phyloP scores from a whole-genome alignment of 1,140 invertebrate species.

The Heliconius congener region DNA sequence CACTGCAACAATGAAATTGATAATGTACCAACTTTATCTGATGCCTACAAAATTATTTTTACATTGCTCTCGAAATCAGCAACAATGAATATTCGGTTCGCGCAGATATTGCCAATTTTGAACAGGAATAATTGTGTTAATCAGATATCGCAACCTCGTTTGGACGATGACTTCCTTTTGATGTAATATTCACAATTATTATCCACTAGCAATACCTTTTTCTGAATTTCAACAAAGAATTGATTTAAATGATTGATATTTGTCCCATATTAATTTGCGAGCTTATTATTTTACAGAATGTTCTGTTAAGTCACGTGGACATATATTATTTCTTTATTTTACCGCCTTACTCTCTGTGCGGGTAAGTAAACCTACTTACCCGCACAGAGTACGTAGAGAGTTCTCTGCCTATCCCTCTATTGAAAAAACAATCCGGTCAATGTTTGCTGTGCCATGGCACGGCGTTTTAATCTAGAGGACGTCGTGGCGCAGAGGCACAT shows the following conservation, averaged over 20 bases:
- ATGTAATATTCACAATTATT: constrained; percentile 26
- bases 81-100: constrained; percentile 27
- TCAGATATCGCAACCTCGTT: constrained; percentile 34
- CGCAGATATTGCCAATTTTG: constrained; percentile 32
- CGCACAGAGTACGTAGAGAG: too few species aligned
- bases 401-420: too few species aligned
- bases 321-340: background rate
- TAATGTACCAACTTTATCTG: constrained; percentile 31
- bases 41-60: constrained; percentile 23
- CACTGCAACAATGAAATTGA: constrained; percentile 21
- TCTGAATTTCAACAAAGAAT: constrained; percentile 13
- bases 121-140: constrained; percentile 35
- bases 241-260: background rate
- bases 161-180: constrained; percentile 18
- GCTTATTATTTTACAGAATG: background rate
- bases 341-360: too few species aligned
- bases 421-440: too few species aligned
- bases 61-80: constrained; percentile 23
- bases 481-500: too few species aligned
- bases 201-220: constrained; percentile 14
- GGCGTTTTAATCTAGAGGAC: too few species aligned
- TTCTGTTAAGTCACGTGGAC: background rate
- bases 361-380: too few species aligned
- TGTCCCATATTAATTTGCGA: background rate
- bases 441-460: too few species aligned